phyloP scores from a whole-genome alignment of 2,113 vertebrate genomes.

The Embiotoca jacksoni region DNA sequence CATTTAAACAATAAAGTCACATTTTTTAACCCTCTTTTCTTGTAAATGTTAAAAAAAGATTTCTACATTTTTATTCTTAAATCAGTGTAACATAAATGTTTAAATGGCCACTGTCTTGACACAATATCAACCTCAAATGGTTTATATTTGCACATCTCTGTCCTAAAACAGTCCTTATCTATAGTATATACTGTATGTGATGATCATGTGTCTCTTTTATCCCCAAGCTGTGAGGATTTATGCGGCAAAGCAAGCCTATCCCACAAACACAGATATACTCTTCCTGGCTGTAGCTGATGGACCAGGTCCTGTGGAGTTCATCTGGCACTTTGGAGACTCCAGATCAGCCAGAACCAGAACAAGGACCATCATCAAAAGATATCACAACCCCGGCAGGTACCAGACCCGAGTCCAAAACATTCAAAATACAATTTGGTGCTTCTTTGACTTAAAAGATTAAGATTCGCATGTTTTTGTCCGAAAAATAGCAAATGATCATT shows the following conservation, averaged over 20 bases:
- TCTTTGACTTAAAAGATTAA: too few relatives aligned
- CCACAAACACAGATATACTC: constrained; percentile 77
- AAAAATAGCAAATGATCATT: too few relatives aligned
- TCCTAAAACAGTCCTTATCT: too few relatives aligned
- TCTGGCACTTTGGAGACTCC: constrained; percentile 86
- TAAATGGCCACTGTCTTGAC: too few relatives aligned
- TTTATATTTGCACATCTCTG: too few relatives aligned
- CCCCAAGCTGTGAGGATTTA: constrained; percentile 76
- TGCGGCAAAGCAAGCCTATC: constrained; percentile 80
- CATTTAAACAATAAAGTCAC: not conserved
- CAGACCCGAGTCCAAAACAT: not conserved
- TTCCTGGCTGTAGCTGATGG: constrained; percentile 79
- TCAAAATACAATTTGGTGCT: not conserved
- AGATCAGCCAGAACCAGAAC: constrained; percentile 69
- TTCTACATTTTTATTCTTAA: too few relatives aligned
- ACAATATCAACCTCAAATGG: not conserved
- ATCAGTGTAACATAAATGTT: too few relatives aligned
- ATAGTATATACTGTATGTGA: not conserved
- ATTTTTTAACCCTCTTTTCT: not conserved
- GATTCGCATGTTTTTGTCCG: too few relatives aligned
- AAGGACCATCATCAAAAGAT: constrained; percentile 77
- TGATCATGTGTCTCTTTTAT: constrained; percentile 9
- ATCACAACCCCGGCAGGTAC: constrained; percentile 80
- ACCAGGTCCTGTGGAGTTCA: constrained; percentile 70
- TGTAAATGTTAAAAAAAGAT: too few relatives aligned